These are phyloP conservation scores for Tangara arthus DNA, from an alignment of 2,797 vertebrate genomes.

Conservation along the genomic window DNA sequence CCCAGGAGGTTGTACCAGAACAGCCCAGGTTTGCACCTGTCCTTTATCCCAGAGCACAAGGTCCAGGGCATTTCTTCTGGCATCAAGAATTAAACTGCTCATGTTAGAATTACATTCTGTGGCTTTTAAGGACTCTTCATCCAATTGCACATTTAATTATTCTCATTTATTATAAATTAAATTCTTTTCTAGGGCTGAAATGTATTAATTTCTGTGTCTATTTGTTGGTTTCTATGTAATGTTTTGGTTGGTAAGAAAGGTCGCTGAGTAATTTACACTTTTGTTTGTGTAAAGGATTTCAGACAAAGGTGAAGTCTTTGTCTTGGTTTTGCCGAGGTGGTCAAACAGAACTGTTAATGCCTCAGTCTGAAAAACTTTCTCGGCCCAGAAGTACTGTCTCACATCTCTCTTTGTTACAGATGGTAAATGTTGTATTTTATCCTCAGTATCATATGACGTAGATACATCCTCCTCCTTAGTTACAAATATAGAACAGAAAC, in stretches of 20 bases:
- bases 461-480: not conserved
- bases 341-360: not conserved
- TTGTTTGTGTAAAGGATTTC: not conserved
- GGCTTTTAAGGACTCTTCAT: not conserved
- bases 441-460: not conserved
- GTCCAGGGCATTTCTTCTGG: not conserved
- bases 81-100: not conserved
- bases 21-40: too few species aligned
- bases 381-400: not conserved
- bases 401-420: not conserved
- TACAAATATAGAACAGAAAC: slow-evolving; percentile 11
- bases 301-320: not conserved
- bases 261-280: not conserved
- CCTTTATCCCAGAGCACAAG: not conserved
- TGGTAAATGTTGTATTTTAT: not conserved
- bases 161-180: not conserved
- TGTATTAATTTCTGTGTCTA: not conserved
- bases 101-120: not conserved
- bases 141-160: not conserved
- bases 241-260: not conserved
- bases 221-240: not conserved
- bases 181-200: not conserved
- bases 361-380: not conserved
- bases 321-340: not conserved
- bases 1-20: not conserved